phyloP scores from a whole-genome alignment of 2,113 vertebrate genomes.

The Aix galericulata region DNA sequence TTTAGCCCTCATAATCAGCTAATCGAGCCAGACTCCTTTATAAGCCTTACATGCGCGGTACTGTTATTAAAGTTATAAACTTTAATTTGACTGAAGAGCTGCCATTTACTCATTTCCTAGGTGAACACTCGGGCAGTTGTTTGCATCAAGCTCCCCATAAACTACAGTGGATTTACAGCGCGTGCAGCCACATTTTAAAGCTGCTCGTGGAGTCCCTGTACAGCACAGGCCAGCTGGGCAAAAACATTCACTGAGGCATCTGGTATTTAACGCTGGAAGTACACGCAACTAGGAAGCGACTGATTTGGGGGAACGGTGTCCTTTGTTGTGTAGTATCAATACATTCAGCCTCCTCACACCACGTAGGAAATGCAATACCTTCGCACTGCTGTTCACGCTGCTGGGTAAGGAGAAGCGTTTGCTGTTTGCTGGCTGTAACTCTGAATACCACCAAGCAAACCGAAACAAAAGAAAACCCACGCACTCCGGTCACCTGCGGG shows the following conservation, averaged over 20 bases:
- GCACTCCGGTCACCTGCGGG: background rate
- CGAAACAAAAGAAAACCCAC: background rate
- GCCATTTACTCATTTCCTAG: background rate
- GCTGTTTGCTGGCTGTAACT: background rate
- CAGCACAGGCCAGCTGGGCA: background rate
- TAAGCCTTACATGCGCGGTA: background rate
- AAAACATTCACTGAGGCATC: background rate
- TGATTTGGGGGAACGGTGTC: background rate
- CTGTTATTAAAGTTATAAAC: slow-evolving; percentile 15
- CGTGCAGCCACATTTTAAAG: background rate
- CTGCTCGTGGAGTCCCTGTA: background rate
- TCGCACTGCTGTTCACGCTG: background rate
- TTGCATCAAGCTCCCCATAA: background rate
- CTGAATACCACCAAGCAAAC: rapidly evolving
- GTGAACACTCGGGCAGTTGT: background rate
- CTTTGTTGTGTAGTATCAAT: background rate
- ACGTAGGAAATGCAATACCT: background rate
- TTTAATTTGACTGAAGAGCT: background rate
- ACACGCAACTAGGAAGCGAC: background rate
- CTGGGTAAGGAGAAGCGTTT: background rate
- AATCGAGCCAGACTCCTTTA: background rate
- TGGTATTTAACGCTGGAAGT: background rate
- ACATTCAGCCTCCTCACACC: background rate
- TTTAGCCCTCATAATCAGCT: background rate
- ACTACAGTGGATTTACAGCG: background rate